Evolutionary conservation across 1,140 invertebrate species (phyloP).

Genomic region (Phocides pigmalion): DNA sequence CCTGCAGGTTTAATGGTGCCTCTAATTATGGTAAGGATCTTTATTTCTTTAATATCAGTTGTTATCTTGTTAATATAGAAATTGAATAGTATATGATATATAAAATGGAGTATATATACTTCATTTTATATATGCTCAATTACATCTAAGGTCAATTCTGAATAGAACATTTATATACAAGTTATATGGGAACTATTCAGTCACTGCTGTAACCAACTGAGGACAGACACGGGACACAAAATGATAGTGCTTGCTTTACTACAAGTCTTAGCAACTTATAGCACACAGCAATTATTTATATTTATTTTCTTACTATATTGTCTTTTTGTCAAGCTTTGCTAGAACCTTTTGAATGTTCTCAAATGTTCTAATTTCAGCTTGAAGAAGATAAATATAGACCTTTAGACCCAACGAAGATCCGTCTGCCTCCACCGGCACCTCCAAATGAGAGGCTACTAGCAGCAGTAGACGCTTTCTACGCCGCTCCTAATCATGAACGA

Average conservation of each 20-base stretch:
- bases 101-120: background rate
- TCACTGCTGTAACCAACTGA: too few relatives aligned
- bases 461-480: conserved; percentile 98
- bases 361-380: conserved; percentile 82
- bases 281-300: too few relatives aligned
- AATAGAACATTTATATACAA: too few relatives aligned
- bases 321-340: background rate
- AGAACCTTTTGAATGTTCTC: background rate
- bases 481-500: conserved; percentile 95
- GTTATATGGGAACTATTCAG: too few relatives aligned
- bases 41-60: background rate
- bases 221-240: too few relatives aligned
- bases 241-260: too few relatives aligned
- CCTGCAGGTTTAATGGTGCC: conserved; percentile 98
- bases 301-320: conserved; percentile 9
- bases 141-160: too few relatives aligned
- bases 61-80: conserved; percentile 1
- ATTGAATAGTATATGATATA: background rate
- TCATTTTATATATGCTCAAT: too few relatives aligned
- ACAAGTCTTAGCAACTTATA: too few relatives aligned
- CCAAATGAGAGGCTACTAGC: conserved; percentile 95
- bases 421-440: conserved; percentile 95
- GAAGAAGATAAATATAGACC: conserved; percentile 96
- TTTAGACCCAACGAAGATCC: conserved; percentile 94
- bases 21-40: conserved; percentile 90